Percentiles rank a stretch among this genome's conserved stretches.
These are phyloP conservation scores for Trogon surrucura DNA, from an alignment of 2,113 vertebrate genomes.

Conservation along the genomic window DNA sequence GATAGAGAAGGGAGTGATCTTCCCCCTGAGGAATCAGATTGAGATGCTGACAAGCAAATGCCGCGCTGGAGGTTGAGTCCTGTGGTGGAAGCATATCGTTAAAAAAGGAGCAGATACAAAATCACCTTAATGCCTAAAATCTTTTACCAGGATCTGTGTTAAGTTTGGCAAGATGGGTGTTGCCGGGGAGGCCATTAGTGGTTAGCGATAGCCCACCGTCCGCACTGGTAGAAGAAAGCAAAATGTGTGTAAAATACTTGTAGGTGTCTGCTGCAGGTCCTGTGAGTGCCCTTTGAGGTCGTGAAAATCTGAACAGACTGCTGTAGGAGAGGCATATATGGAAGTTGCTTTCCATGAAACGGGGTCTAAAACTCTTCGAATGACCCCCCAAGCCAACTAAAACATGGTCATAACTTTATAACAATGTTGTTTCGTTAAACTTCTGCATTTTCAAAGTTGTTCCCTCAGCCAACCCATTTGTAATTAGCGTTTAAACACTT, in stretches of 20 bases:
- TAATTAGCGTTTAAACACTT: neutral
- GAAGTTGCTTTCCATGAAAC: neutral
- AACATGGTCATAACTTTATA: fast-evolving
- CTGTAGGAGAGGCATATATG: neutral
- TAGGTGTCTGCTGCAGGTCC: neutral
- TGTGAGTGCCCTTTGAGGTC: neutral
- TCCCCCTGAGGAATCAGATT: neutral
- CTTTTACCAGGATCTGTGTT: neutral
- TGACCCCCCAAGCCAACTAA: neutral
- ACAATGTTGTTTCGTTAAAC: neutral
- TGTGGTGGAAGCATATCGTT: neutral
- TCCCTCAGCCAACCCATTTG: neutral
- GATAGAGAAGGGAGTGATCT: neutral
- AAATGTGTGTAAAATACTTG: neutral
- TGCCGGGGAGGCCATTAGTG: neutral
- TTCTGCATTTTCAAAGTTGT: neutral
- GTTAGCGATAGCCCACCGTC: neutral
- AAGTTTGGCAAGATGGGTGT: neutral
- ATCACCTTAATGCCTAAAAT: neutral
- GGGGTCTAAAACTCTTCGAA: neutral
- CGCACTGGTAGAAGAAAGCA: neutral
- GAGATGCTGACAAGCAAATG: neutral
- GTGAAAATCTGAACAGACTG: neutral
- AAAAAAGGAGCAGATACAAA: neutral
- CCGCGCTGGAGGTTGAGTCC: neutral